Conservation (phyloP, 2,113 vertebrate genomes). For the Madoqua kirkii region DNA sequence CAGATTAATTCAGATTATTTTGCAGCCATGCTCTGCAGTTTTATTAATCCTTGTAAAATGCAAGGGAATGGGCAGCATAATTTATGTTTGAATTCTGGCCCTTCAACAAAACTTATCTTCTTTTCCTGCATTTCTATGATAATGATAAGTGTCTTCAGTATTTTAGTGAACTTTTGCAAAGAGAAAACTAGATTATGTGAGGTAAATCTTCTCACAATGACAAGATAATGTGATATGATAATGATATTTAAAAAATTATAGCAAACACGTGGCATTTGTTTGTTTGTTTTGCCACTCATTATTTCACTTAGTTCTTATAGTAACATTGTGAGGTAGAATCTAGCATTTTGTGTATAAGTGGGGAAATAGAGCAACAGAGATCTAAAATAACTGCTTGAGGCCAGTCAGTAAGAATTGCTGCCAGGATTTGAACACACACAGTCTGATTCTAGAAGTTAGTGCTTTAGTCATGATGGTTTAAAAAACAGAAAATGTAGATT, state of each 20-base stretch:
- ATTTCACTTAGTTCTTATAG: background rate
- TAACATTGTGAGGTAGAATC: background rate
- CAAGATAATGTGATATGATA: background rate
- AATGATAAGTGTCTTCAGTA: background rate
- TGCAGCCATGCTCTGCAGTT: background rate
- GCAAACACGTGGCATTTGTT: background rate
- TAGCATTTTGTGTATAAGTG: background rate
- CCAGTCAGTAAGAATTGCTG: background rate
- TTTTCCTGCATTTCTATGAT: background rate
- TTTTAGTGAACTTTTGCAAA: background rate
- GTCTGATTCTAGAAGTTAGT: background rate
- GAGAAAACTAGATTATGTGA: background rate
- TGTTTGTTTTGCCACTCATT: background rate
- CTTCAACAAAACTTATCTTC: background rate
- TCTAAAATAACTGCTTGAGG: background rate
- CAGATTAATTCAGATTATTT: background rate
- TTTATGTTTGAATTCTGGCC: background rate
- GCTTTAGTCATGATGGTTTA: background rate
- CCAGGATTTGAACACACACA: background rate
- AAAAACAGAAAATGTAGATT: background rate
- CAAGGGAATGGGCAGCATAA: fast-evolving
- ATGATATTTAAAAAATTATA: background rate
- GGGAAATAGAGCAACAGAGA: background rate
- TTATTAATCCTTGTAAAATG: background rate
- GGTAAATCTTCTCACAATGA: background rate